Evolutionary conservation across 2,113 vertebrate species (phyloP), one percentile per base, ranked within the genome.

Genomic region (Entomyzon cyanotis): DNA sequence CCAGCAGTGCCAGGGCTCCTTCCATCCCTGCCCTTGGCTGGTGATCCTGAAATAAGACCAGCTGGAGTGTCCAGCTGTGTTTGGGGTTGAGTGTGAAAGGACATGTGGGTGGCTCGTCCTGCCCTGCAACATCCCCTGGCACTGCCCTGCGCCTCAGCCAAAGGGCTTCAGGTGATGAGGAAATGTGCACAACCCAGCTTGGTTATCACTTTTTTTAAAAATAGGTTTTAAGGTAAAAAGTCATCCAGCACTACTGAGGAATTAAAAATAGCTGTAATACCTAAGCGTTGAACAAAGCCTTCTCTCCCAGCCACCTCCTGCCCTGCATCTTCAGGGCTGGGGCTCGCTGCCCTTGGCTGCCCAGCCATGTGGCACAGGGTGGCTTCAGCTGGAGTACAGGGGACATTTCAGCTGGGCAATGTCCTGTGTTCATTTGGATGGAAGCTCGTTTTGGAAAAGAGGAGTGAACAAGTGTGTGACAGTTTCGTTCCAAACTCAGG

Each of bases 261-360:
- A 55, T 90, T 75, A 59, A 59, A 62, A 75, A 2, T 4, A 71
- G 19, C 13, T 1, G 10, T 35, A 25, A n/a, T 5, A 39, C 15
- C 56, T 55, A 28, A 82, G 37, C 27, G 47, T 52, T 41, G 81
- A 44, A 35, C 15, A 39, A 37, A 94, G 63, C 58, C 60, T 79
- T 24, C 56, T 78, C 35, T 87, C 24, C 22, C 49, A 39, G 27
- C 18, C 6, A 3, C 15, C 21, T 41, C 47, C 22, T 78, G n/a
- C 28, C 46, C 37, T 1, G 1, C 3, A 4, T 6, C 1, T 16
- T 31, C 16, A 0, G 2, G 76, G 23, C 35, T 55, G 87, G 53
- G 39, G 7, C 44, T 78, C 0, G 0, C 17, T 73, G 84, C 41
- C 59, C 71, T 19, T 0, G 7, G 35, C 46, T 74, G 56, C 33